These are phyloP conservation scores for Boloria euphrosyne DNA, from an alignment of 2,888 invertebrate genomes.

Conservation along the genomic window DNA sequence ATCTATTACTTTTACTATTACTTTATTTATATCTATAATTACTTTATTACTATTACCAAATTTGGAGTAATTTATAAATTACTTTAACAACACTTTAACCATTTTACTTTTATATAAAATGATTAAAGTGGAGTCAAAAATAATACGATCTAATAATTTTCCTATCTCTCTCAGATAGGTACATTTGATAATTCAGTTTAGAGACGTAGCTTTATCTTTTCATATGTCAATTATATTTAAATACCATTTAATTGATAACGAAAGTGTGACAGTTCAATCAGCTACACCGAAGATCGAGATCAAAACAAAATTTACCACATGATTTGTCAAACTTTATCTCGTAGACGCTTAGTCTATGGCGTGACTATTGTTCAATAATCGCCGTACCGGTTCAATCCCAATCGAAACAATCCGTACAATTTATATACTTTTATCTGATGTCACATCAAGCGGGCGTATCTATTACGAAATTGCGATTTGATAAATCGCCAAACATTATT, in stretches of 20 bases:
- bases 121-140: too few relatives aligned
- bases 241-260: conserved; percentile 10
- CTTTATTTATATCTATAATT: too few relatives aligned
- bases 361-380: conserved; percentile 27
- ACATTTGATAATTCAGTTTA: background rate
- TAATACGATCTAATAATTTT: too few relatives aligned
- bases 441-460: conserved; percentile 75
- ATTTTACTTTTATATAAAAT: too few relatives aligned
- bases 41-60: too few relatives aligned
- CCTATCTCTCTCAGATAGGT: too few relatives aligned
- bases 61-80: too few relatives aligned
- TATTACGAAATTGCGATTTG: conserved; percentile 82
- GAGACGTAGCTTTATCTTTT: background rate
- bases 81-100: too few relatives aligned
- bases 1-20: too few relatives aligned
- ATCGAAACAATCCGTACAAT: conserved; percentile 49
- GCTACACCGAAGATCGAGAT: background rate
- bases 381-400: conserved; percentile 26
- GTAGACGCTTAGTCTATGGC: conserved; percentile 10
- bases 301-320: conserved; percentile 20
- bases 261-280: conserved; percentile 18
- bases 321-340: conserved; percentile 27
- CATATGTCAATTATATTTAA: background rate
- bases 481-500: conserved; percentile 81
- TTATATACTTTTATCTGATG: conserved; percentile 66